Base-by-base conservation (phyloP, 2,888 invertebrate genomes). In the Stenodema calcarata region DNA sequence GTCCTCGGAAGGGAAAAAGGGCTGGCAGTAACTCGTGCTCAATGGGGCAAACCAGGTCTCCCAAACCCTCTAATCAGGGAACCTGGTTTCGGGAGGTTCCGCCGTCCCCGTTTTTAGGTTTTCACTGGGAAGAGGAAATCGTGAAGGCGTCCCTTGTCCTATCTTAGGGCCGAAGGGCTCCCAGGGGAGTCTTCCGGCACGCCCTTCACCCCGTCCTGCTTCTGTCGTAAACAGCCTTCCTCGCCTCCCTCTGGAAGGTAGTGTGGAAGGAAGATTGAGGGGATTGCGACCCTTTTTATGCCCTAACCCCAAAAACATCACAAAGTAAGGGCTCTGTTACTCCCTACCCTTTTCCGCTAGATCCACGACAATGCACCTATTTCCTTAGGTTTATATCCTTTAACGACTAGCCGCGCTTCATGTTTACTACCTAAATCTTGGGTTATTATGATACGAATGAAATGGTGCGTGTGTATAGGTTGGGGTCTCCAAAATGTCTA, bases 1-100 rank as follows among this genome's bases (percentile, higher is more conserved):
- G 62, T 9, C 62, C 62, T 6, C 23, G 23, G 11, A 2, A 73
- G 35, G 73, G 41, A 35, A 73, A 73, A 78, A 30, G 30, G 23
- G 80, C 30, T 14, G 23, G 50, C 82, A 69, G 82, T 82, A 82
- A 82, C 82, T 82, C 82, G 62, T 82, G 70, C 62, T 82, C 82
- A 82, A 82, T 82, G 82, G 70, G 62, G 30, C 82, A 44, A 35
- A 35, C 27, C 42, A 35, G 35, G 73, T 62, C 42, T 27, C 42
- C 41, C 41, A 16, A n/a, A 16, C 44, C 78, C 78, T 78, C 78
- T 78, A 78, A 78, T 78, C 42, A 78, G 44, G 47, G 18, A n/a
- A 75, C 35, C 73, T 18, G 73, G 35, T 18, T 35, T n/a, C 73
- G 30, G 73, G n/a, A 73, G 73, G 35, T 18, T 28, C 18, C 35